phyloP scores from a whole-genome alignment of 1,140 invertebrate species.

The Bombus terrestris region DNA sequence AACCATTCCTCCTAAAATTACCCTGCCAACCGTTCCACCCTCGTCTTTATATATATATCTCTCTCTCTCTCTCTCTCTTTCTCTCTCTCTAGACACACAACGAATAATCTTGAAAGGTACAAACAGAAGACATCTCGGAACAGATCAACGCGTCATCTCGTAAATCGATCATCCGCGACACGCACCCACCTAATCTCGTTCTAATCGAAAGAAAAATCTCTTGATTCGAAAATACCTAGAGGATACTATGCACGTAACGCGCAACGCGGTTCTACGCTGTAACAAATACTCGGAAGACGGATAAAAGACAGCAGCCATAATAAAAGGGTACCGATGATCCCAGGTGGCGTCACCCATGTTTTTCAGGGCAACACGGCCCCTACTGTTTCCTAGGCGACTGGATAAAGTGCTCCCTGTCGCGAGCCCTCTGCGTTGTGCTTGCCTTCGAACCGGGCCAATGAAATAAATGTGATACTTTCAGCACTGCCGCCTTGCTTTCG shows the following conservation, averaged over 20 bases:
- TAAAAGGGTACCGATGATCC: slow-evolving; percentile 38
- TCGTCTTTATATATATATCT: no score
- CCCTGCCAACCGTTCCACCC: no score
- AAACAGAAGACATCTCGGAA: background rate
- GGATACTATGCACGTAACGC: background rate
- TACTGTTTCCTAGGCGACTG: slow-evolving; percentile 56
- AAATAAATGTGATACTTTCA: slow-evolving; percentile 75
- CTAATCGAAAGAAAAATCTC: background rate
- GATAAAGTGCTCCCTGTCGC: slow-evolving; percentile 69
- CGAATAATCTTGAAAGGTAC: no score
- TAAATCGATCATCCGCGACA: background rate
- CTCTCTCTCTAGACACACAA: background rate
- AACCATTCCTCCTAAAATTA: no score
- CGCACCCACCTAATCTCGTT: background rate
- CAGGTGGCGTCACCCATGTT: slow-evolving; percentile 40
- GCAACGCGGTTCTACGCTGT: background rate
- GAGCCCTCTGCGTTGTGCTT: slow-evolving; percentile 32
- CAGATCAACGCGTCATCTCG: background rate
- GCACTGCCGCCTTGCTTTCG: slow-evolving; percentile 66
- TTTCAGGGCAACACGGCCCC: slow-evolving; percentile 28
- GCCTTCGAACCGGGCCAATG: slow-evolving; percentile 37
- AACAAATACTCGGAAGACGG: background rate
- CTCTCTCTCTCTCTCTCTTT: no score
- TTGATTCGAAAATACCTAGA: background rate
- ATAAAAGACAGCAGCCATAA: slow-evolving; percentile 17